Percentiles rank a stretch among this genome's conserved stretches.
Conservation (phyloP, 2,888 invertebrate genomes). For the Drosophila rubida region DNA sequence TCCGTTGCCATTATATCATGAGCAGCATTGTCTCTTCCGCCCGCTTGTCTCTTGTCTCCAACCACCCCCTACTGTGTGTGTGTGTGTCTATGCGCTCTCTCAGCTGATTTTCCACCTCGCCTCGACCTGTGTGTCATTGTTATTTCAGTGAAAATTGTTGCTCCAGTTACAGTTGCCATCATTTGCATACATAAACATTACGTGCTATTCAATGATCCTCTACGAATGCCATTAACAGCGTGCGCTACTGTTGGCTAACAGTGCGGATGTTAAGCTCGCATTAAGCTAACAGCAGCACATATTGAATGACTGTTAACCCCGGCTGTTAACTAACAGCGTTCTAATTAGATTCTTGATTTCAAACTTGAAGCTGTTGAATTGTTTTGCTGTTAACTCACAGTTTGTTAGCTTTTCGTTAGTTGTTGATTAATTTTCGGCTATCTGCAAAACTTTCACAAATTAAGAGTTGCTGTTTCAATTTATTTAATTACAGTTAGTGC, state of each 20-base stretch:
- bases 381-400: background rate
- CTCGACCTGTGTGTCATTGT: conserved; percentile 50
- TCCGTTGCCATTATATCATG: conserved; percentile 77
- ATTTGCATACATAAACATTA: conserved; percentile 45
- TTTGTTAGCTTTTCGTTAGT: background rate
- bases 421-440: conserved; percentile 34
- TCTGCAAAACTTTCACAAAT: conserved; percentile 57
- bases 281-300: no score
- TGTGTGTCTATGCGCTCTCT: background rate
- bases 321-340: background rate
- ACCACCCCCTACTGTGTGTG: background rate
- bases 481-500: conserved; percentile 24
- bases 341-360: background rate
- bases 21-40: conserved; percentile 53
- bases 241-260: conserved; percentile 7
- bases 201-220: conserved; percentile 15
- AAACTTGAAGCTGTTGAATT: background rate
- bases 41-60: background rate
- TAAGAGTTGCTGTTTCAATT: conserved; percentile 24
- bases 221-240: conserved; percentile 1
- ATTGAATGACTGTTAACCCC: background rate
- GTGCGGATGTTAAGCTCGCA: background rate
- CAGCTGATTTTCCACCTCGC: conserved; percentile 48
- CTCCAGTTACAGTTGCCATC: conserved; percentile 44
- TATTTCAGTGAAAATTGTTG: conserved; percentile 46